Percentiles rank a stretch among this genome's conserved stretches.
phyloP scores from a whole-genome alignment of 2,888 invertebrate species.

The Hedychridium roseum region DNA sequence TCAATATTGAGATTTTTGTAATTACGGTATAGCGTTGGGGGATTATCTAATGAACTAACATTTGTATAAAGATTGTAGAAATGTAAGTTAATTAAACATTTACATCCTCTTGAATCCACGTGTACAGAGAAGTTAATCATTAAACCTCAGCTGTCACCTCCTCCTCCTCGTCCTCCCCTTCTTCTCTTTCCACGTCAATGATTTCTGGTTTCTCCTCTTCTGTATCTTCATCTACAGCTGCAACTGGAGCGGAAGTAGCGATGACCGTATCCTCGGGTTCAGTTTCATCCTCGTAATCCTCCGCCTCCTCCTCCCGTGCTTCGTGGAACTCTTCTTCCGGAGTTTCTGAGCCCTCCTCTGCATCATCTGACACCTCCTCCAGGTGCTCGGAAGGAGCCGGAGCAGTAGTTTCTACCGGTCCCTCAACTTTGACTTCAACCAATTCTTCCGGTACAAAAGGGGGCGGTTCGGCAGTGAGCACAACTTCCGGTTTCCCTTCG shows the following conservation, averaged over 20 bases:
- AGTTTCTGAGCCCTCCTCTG: slow-evolving; percentile 2
- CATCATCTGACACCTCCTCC: slow-evolving; percentile 13
- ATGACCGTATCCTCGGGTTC: neutral
- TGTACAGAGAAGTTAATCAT: too few relatives aligned
- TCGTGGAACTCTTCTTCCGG: slow-evolving; percentile 9
- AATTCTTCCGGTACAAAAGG: slow-evolving; percentile 13
- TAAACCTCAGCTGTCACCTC: neutral
- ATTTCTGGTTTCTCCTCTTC: slow-evolving; percentile 16
- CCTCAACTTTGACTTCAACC: slow-evolving; percentile 8
- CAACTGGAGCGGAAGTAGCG: too few relatives aligned
- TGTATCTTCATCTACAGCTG: slow-evolving; percentile 3
- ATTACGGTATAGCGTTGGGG: too few relatives aligned
- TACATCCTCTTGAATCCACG: too few relatives aligned
- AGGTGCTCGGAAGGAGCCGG: slow-evolving; percentile 8
- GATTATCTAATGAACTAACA: too few relatives aligned
- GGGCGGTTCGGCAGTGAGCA: slow-evolving; percentile 17
- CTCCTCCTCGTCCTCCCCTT: slow-evolving; percentile 16
- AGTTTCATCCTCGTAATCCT: slow-evolving; percentile 3
- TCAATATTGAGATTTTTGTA: too few relatives aligned
- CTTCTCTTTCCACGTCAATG: slow-evolving; percentile 10
- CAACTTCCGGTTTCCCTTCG: slow-evolving; percentile 1
- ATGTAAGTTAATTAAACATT: too few relatives aligned
- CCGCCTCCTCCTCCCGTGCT: slow-evolving; percentile 1
- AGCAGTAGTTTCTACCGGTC: slow-evolving; percentile 16
- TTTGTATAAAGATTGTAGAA: too few relatives aligned